Percentiles rank a stretch among this genome's conserved stretches.
phyloP scores from a whole-genome alignment of 2,888 invertebrate species.

The Hemaris fuciformis region DNA sequence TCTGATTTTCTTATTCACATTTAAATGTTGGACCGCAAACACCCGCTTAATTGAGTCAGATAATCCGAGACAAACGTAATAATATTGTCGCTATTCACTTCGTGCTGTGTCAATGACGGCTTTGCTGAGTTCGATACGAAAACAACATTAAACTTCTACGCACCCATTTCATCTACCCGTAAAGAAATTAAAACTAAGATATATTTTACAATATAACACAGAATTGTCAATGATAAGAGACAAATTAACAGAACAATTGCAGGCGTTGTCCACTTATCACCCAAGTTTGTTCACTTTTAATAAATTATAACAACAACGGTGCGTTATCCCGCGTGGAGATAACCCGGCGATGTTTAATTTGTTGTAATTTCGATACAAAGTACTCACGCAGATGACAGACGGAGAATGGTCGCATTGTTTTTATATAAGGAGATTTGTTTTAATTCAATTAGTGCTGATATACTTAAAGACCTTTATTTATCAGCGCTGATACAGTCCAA shows the following conservation, averaged over 20 bases:
- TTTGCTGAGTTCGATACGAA: no score
- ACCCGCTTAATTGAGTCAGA: no score
- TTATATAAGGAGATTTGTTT: constrained; percentile 13
- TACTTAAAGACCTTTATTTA: constrained; percentile 1
- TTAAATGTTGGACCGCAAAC: no score
- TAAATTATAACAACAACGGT: constrained; percentile 13
- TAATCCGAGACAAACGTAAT: no score
- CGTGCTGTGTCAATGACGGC: no score
- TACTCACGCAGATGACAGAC: constrained; percentile 15
- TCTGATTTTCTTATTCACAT: no score
- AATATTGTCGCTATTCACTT: no score
- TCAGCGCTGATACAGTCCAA: neutral
- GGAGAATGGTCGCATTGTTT: constrained; percentile 7
- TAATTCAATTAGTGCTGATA: constrained; percentile 1
- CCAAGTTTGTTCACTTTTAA: constrained; percentile 12
- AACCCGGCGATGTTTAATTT: constrained; percentile 11
- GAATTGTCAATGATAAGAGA: neutral
- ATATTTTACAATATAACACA: neutral
- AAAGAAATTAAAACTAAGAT: neutral
- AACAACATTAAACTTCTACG: no score
- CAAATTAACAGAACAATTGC: constrained; percentile 1
- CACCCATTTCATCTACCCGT: no score
- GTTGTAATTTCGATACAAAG: constrained; percentile 15
- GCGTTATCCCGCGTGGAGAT: constrained; percentile 8
- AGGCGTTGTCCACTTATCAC: constrained; percentile 8